Base-by-base conservation (phyloP, 2,113 vertebrate species). In the Cyphomyrus plagiostoma region DNA sequence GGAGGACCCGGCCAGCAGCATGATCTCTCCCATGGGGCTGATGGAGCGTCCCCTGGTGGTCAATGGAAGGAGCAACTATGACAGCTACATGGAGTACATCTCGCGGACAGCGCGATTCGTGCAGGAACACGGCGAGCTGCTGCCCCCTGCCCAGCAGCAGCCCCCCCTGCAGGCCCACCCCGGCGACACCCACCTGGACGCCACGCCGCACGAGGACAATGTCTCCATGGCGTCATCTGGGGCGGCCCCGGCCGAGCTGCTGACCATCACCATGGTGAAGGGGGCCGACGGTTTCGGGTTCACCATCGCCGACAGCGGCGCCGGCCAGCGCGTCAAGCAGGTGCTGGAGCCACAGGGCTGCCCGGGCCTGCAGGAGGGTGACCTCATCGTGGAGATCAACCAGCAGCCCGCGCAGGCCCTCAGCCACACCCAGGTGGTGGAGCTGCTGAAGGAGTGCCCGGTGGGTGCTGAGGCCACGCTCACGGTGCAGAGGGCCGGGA, bases 341-440 rank as follows among this genome's bases (percentile, higher is more conserved):
- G 97, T 99, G 93, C 96, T 99, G 96, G 98, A 99, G 95, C 96
- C 98, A 91, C 97, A 97, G 95, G 98, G 98, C 94, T 99, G 98
- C 94, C 98, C 98, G 88, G 98, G 98, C 90, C 96, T 99, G 92
- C 97, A 96, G 92, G 98, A 99, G 96, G 98, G 98, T 0, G 98
- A 99, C 96, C 97, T 99, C 92, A 98, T 99, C 92, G 94, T 98
- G 94, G 98, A 99, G 96, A 97, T 99, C 94, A 99, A 99, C 97
- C 98, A 98, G 95, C 97, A 97, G 93, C 96, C 96, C 86, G 98
- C 98, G 93, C 97, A 97, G 93, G 97, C 96, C 93, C 94, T 98
- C 95, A 96, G 96, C 91, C 98, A 99, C 96, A 95, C 96, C 48
- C 98, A 99, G 96, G 98, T 99, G 94, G 98, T 99, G 97, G 98